Conservation (phyloP, 1,140 invertebrate genomes). For the Drosophila mauritiana region DNA sequence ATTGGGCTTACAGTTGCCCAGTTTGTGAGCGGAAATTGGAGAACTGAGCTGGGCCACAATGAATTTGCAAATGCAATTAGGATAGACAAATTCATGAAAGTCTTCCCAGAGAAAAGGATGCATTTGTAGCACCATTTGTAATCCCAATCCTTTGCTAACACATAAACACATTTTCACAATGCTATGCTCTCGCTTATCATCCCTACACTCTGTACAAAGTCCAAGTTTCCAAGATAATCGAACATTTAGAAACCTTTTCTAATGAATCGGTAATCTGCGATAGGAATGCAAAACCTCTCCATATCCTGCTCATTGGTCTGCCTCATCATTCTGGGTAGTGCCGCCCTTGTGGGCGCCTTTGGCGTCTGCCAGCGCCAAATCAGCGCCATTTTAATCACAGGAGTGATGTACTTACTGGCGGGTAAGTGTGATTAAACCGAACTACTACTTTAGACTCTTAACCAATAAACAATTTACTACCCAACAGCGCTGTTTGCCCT, state of each 20-base stretch:
- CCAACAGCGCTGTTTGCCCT: slow-evolving; percentile 92
- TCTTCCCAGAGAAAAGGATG: neutral
- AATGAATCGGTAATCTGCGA: neutral
- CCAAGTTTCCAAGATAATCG: neutral
- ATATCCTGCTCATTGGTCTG: slow-evolving; percentile 96
- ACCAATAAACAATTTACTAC: neutral
- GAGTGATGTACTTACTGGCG: slow-evolving; percentile 95
- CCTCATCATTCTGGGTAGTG: slow-evolving; percentile 92
- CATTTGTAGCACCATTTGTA: neutral
- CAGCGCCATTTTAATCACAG: slow-evolving; percentile 94
- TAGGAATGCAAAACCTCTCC: slow-evolving; percentile 96
- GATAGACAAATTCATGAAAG: neutral
- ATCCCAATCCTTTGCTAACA: neutral
- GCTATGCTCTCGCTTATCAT: slow-evolving; percentile 7
- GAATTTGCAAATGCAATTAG: slow-evolving; percentile 20
- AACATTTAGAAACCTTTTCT: neutral
- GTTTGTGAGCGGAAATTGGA: slow-evolving; percentile 34
- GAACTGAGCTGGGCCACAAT: slow-evolving; percentile 7
- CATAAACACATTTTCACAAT: neutral
- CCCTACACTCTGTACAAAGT: slow-evolving; percentile 5
- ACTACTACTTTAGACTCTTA: no score
- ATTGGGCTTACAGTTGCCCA: slow-evolving; percentile 53
- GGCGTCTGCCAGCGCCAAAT: slow-evolving; percentile 94
- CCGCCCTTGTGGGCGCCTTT: slow-evolving; percentile 93
- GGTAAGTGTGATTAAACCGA: slow-evolving; percentile 86